Conservation (phyloP, 2,888 invertebrate species). For the Glomeris marginata region DNA sequence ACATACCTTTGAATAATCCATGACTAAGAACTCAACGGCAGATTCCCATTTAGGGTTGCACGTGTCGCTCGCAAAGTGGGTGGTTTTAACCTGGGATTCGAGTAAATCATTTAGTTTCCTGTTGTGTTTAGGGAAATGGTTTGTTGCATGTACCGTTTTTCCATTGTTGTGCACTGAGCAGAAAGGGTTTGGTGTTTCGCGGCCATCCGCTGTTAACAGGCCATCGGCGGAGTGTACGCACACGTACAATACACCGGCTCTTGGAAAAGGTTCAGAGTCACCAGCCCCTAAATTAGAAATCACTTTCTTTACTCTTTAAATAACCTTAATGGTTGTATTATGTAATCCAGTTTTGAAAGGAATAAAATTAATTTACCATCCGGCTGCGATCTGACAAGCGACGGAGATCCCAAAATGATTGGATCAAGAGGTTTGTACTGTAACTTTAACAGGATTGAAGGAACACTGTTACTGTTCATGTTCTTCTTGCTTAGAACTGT, state of each 20-base stretch:
- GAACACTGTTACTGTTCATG: conserved; percentile 23
- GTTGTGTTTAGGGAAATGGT: too few species aligned
- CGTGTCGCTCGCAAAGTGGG: conserved; percentile 35
- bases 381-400: conserved; percentile 23
- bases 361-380: too few species aligned
- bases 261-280: too few species aligned
- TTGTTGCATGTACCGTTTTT: too few species aligned
- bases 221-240: conserved; percentile 38
- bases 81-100: conserved; percentile 36
- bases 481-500: conserved; percentile 30
- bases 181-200: conserved; percentile 36
- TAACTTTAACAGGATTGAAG: conserved; percentile 30
- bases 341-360: too few species aligned
- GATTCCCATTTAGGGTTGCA: conserved; percentile 37
- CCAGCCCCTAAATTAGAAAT: too few species aligned
- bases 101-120: too few species aligned
- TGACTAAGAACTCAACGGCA: conserved; percentile 36
- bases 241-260: conserved; percentile 35
- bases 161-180: conserved; percentile 39
- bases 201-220: conserved; percentile 30
- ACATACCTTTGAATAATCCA: conserved; percentile 36
- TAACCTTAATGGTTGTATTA: too few species aligned
- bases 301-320: too few species aligned
- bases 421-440: conserved; percentile 34
- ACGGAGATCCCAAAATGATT: conserved; percentile 26